These are phyloP conservation scores for Acronicta psi DNA, from an alignment of 2,888 invertebrate genomes.

Conservation along the genomic window DNA sequence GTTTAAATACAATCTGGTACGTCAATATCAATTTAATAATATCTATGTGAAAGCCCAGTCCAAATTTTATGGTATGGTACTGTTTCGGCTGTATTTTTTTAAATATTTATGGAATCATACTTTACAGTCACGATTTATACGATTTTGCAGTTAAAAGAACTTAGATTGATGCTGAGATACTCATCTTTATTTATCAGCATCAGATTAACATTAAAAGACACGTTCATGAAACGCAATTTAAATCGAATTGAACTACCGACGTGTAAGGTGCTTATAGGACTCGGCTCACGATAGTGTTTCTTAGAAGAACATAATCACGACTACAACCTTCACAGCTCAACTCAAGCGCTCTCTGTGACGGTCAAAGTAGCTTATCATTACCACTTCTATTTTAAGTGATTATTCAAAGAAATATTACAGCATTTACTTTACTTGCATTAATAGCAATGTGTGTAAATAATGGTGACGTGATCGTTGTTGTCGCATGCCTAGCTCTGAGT, in stretches of 20 bases:
- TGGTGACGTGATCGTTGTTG: conserved; percentile 34
- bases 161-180: neutral
- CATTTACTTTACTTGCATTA: conserved; percentile 34
- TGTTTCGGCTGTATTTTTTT: too few relatives aligned
- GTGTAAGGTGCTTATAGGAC: conserved; percentile 11
- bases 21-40: too few relatives aligned
- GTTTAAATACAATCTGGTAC: too few relatives aligned
- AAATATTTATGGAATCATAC: too few relatives aligned
- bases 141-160: neutral
- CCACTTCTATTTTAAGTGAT: conserved; percentile 26
- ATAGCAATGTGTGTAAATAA: conserved; percentile 33
- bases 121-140: too few relatives aligned
- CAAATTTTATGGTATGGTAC: too few relatives aligned
- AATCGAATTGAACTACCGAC: neutral
- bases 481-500: conserved; percentile 23
- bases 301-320: conserved; percentile 32
- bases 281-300: conserved; percentile 35
- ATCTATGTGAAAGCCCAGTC: too few relatives aligned
- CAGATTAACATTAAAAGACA: too few relatives aligned
- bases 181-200: too few relatives aligned
- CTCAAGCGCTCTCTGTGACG: conserved; percentile 4
- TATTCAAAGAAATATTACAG: conserved; percentile 36
- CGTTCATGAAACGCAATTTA: neutral
- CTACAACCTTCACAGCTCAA: conserved; percentile 26
- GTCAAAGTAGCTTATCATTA: conserved; percentile 9